These are phyloP conservation scores for Rosalia funebris DNA, from an alignment of 2,888 invertebrate species.

Conservation along the genomic window DNA sequence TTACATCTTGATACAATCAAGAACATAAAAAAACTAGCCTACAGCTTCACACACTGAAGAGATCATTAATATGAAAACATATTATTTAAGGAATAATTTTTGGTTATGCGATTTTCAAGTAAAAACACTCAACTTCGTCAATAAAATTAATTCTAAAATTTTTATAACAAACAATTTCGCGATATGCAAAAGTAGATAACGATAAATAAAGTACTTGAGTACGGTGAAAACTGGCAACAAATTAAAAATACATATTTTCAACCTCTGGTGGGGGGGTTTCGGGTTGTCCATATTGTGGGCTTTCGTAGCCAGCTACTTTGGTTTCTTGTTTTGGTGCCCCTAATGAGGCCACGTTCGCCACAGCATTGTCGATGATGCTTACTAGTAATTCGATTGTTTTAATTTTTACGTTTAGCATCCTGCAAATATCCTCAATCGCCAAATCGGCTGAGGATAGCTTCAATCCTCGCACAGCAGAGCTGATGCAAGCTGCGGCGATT, in stretches of 20 bases:
- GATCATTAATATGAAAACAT: slow-evolving; percentile 30
- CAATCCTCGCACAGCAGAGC: slow-evolving; percentile 74
- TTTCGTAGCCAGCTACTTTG: slow-evolving; percentile 50
- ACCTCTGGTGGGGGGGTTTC: slow-evolving; percentile 64
- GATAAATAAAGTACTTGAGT: slow-evolving; percentile 13
- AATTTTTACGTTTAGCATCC: slow-evolving; percentile 66
- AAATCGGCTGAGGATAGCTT: slow-evolving; percentile 63
- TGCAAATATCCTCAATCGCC: slow-evolving; percentile 61
- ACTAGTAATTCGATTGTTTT: slow-evolving; percentile 69
- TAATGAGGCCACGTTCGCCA: slow-evolving; percentile 64
- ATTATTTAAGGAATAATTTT: slow-evolving; percentile 32
- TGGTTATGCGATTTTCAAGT: slow-evolving; percentile 28
- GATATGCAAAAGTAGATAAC: slow-evolving; percentile 24
- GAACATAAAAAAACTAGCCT: slow-evolving; percentile 8
- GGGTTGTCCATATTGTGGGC: slow-evolving; percentile 61
- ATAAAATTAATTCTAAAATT: slow-evolving; percentile 47
- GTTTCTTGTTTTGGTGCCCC: slow-evolving; percentile 41
- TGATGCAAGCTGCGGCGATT: slow-evolving; percentile 76
- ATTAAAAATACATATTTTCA: slow-evolving; percentile 61
- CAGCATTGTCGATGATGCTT: slow-evolving; percentile 69
- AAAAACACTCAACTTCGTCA: slow-evolving; percentile 38
- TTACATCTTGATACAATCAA: slow-evolving; percentile 12
- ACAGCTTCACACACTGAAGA: slow-evolving; percentile 17
- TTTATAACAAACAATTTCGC: slow-evolving; percentile 38
- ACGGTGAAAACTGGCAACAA: slow-evolving; percentile 1